phyloP scores from a whole-genome alignment of 2,797 vertebrate species.

The Microctenopoma lineatum region DNA sequence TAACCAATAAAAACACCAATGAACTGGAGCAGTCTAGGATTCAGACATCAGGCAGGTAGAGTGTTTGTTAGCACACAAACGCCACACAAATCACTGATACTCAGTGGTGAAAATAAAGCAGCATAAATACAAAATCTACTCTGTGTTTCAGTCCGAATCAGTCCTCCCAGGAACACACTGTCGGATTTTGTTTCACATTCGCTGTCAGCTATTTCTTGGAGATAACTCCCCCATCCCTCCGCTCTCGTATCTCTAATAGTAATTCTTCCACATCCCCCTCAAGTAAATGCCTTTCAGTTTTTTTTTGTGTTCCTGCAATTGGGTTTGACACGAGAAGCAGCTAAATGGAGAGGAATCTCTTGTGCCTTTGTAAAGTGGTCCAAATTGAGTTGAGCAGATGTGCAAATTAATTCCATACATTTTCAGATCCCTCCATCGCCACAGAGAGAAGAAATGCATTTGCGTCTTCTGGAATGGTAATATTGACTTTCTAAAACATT shows the following conservation, averaged over 20 bases:
- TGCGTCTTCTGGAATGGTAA: constrained; percentile 28
- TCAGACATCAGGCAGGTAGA: too few relatives aligned
- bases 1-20: too few relatives aligned
- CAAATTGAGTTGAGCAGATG: constrained; percentile 48
- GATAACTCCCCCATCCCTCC: neutral
- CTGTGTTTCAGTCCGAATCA: constrained; percentile 8
- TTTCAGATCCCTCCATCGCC: constrained; percentile 9
- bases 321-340: constrained; percentile 37
- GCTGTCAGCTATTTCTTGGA: constrained; percentile 27
- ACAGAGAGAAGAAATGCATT: constrained; percentile 3
- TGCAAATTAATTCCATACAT: constrained; percentile 47
- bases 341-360: constrained; percentile 41
- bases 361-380: neutral
- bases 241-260: constrained; percentile 7
- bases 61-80: too few relatives aligned
- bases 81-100: neutral
- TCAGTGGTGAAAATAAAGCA: constrained; percentile 22
- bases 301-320: constrained; percentile 49
- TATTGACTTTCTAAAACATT: constrained; percentile 29
- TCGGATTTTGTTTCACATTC: constrained; percentile 32
- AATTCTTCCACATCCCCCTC: constrained; percentile 29
- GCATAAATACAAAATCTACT: constrained; percentile 12
- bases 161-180: neutral
- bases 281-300: constrained; percentile 40
- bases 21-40: too few relatives aligned